phyloP scores from a whole-genome alignment of 2,113 vertebrate species.

The Indicator indicator region DNA sequence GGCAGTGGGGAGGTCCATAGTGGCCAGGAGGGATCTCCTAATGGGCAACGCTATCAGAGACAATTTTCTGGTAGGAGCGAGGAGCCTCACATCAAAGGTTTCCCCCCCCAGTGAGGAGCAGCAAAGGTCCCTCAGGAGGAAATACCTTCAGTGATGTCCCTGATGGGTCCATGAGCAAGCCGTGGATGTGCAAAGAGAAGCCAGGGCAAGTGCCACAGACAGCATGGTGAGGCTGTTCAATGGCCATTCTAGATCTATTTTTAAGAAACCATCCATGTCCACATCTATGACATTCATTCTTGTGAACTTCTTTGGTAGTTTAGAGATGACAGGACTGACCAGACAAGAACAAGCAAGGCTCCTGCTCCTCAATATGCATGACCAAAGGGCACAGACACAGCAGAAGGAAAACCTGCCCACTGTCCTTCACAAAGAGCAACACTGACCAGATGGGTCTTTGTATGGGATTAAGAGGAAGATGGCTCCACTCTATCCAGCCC shows the following conservation, averaged over 20 bases:
- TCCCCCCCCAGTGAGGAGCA: fast-evolving
- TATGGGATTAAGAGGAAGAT: neutral
- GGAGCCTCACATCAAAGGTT: neutral
- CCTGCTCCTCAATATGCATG: fast-evolving
- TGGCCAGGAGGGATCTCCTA: fast-evolving
- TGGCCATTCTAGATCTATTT: neutral
- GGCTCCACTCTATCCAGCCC: neutral
- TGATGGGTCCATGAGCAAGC: fast-evolving
- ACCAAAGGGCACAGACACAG: neutral
- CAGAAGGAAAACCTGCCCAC: neutral
- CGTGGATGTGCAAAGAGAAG: fast-evolving
- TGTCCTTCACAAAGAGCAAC: neutral
- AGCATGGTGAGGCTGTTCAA: fast-evolving
- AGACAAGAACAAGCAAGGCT: neutral
- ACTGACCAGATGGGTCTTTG: neutral
- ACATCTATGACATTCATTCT: fast-evolving
- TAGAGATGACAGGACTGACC: neutral
- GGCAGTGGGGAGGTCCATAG: fast-evolving
- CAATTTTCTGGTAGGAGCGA: neutral
- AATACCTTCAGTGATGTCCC: neutral
- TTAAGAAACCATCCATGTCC: neutral
- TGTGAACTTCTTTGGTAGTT: neutral
- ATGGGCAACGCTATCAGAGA: fast-evolving
- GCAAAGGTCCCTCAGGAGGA: too few species aligned
- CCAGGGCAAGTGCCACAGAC: neutral